Percentiles rank a stretch among this genome's conserved stretches.
phyloP scores from a whole-genome alignment of 2,113 vertebrate species.

The Anoura caudifer region DNA sequence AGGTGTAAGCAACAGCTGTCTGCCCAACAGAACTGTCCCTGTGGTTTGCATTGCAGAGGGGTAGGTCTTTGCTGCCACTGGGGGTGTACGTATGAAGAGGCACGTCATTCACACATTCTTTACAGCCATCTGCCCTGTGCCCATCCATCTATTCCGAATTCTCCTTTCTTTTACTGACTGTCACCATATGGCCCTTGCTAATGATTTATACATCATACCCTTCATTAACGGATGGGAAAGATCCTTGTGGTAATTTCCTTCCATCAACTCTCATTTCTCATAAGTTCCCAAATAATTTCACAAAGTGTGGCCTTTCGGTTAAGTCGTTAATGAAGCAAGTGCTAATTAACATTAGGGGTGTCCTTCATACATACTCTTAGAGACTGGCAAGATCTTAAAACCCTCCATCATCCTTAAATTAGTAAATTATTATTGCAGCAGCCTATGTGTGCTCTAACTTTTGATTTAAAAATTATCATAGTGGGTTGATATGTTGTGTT shows the following conservation, averaged over 20 bases:
- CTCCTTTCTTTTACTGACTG: slow-evolving; percentile 20
- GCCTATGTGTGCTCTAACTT: slow-evolving; percentile 63
- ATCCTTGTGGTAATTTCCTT: slow-evolving; percentile 56
- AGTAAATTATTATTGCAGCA: slow-evolving; percentile 43
- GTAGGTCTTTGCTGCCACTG: background rate
- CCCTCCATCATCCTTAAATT: slow-evolving; percentile 57
- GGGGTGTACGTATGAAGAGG: background rate
- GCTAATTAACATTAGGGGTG: slow-evolving; percentile 65
- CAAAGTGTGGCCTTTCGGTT: slow-evolving; percentile 69
- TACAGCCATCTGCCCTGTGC: slow-evolving; percentile 19
- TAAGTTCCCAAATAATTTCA: slow-evolving; percentile 62
- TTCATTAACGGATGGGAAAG: slow-evolving; percentile 63
- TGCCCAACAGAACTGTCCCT: background rate
- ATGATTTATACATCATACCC: slow-evolving; percentile 60
- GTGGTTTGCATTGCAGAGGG: background rate
- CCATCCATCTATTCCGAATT: background rate
- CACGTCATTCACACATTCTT: background rate
- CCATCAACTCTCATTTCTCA: slow-evolving; percentile 54
- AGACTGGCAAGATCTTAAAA: slow-evolving; percentile 63
- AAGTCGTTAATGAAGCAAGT: slow-evolving; percentile 69
- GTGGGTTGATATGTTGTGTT: slow-evolving; percentile 66
- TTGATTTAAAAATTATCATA: slow-evolving; percentile 67
- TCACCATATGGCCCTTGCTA: slow-evolving; percentile 63
- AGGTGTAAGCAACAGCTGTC: slow-evolving; percentile 33
- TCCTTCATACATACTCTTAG: slow-evolving; percentile 40